Evolutionary conservation across 2,113 vertebrate genomes (phyloP), one percentile per base, ranked within the genome.

Genomic region (Ramphastos sulfuratus): DNA sequence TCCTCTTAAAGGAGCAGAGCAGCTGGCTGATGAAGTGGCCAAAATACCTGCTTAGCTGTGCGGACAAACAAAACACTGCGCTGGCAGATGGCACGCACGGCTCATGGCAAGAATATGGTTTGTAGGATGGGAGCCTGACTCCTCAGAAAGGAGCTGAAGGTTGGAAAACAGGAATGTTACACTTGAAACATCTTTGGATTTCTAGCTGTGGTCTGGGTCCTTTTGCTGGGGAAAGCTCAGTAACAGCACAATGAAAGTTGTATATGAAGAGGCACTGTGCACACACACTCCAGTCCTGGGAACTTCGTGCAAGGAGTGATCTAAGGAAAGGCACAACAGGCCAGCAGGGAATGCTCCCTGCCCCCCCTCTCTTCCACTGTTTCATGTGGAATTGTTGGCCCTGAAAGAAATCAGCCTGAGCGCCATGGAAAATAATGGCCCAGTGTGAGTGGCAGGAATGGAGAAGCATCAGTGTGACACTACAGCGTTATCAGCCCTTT

Each of bases 21-120:
- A 96, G 95, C 89, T 96, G 95, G 88, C 59, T 59, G 86, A 27
- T 23, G 85, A 64, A 60, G 89, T 17, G 44, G 77, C 87, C 80
- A 42, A 35, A 87, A 9, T 94, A 92, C 92, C 93, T 72, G 72
- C 48, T 48, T 31, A 63, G 80, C 93, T 85, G 59, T 7, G 72
- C 37, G 17, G 85, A 70, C 4, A 37, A 2, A 21, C 60, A 72
- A 30, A 72, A 7, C 2, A 2, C 71, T 2, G 55, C 1, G 8
- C 31, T 58, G 84, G 82, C 95, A 95, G 94, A 82, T 94, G 94
- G 91, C 1, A 25, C 9, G 48, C 33, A 7, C 31, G 6, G 82
- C 88, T 87, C 19, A 0, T 12, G 66, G 74, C 67, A 35, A 27
- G 87, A 64, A 33, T 21, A 39, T 1, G 27, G 77, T 15, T 71